Evolutionary conservation across 30 jellyfish, hydroid and myxozoan species (phyloP).

Genomic region (Cassiopea xamachana): DNA sequence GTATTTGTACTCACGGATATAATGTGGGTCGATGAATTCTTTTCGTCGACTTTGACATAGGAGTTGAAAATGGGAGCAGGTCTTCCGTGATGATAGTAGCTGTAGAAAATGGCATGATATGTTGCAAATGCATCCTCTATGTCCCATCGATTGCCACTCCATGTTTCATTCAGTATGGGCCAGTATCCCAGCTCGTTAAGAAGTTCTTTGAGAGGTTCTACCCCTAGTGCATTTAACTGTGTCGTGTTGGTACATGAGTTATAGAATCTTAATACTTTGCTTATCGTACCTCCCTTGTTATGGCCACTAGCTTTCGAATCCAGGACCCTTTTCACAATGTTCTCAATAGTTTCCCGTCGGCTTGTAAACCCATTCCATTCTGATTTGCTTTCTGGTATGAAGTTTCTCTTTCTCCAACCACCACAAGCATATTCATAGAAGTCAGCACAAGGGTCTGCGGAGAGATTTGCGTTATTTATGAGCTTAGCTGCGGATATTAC

Average conservation of each 20-base stretch:
- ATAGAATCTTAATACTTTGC: slow-evolving; percentile 25
- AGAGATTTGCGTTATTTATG: slow-evolving; percentile 37
- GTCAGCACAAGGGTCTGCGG: slow-evolving; percentile 66
- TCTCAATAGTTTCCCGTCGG: slow-evolving; percentile 33
- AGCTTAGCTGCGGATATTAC: slow-evolving; percentile 54
- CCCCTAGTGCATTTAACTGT: slow-evolving; percentile 13
- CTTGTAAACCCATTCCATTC: slow-evolving; percentile 48
- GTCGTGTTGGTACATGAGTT: slow-evolving; percentile 49
- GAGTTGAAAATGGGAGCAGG: slow-evolving; percentile 78
- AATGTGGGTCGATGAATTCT: slow-evolving; percentile 50
- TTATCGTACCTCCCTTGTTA: slow-evolving; percentile 20
- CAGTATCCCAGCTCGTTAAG: slow-evolving; percentile 52
- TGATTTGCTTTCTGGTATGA: slow-evolving; percentile 60
- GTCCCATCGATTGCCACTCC: slow-evolving; percentile 63
- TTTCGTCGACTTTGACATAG: slow-evolving; percentile 74
- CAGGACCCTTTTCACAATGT: slow-evolving; percentile 47
- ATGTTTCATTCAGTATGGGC: slow-evolving; percentile 58
- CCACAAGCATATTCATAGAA: slow-evolving; percentile 76
- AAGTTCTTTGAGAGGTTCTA: slow-evolving; percentile 35
- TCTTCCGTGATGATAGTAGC: slow-evolving; percentile 56
- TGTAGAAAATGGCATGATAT: slow-evolving; percentile 38
- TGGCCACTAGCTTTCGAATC: background rate
- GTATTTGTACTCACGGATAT: slow-evolving; percentile 42
- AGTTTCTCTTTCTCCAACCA: slow-evolving; percentile 56
- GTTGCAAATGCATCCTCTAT: slow-evolving; percentile 28